Conservation (phyloP, 2,888 invertebrate species). For the Diplazon laetatorius region DNA sequence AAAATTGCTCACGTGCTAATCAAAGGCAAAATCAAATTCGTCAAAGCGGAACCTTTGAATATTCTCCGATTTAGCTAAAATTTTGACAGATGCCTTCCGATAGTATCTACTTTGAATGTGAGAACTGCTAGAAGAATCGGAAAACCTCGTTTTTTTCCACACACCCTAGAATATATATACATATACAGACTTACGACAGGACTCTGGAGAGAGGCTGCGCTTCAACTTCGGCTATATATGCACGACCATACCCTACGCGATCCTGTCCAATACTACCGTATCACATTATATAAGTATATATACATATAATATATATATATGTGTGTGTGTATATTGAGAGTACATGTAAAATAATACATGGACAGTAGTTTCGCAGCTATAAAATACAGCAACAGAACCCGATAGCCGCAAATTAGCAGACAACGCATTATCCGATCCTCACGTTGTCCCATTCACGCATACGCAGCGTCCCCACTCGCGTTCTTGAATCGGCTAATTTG, state of each 20-base stretch:
- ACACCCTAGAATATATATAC: conserved; percentile 16
- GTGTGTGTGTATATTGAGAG: too few relatives aligned
- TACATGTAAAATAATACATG: not conserved
- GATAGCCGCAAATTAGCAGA: conserved; percentile 32
- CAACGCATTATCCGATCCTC: not conserved
- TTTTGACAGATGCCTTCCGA: too few relatives aligned
- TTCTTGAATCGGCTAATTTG: conserved; percentile 27
- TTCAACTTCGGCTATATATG: conserved; percentile 15
- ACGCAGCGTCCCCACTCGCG: not conserved
- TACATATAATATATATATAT: too few relatives aligned
- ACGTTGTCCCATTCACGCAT: conserved; percentile 12
- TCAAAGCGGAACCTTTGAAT: too few relatives aligned
- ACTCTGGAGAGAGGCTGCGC: not conserved
- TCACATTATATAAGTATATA: conserved; percentile 1
- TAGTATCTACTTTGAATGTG: too few relatives aligned
- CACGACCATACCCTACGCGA: not conserved
- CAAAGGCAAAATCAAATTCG: too few relatives aligned
- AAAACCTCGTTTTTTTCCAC: too few relatives aligned
- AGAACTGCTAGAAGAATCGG: too few relatives aligned
- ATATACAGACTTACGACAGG: too few relatives aligned
- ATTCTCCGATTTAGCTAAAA: too few relatives aligned
- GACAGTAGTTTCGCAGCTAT: not conserved
- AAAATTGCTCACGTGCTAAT: too few relatives aligned
- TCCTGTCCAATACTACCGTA: not conserved
- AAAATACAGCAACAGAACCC: conserved; percentile 28